These are phyloP conservation scores for Chamaea fasciata DNA, from an alignment of 2,113 vertebrate genomes.

Conservation along the genomic window DNA sequence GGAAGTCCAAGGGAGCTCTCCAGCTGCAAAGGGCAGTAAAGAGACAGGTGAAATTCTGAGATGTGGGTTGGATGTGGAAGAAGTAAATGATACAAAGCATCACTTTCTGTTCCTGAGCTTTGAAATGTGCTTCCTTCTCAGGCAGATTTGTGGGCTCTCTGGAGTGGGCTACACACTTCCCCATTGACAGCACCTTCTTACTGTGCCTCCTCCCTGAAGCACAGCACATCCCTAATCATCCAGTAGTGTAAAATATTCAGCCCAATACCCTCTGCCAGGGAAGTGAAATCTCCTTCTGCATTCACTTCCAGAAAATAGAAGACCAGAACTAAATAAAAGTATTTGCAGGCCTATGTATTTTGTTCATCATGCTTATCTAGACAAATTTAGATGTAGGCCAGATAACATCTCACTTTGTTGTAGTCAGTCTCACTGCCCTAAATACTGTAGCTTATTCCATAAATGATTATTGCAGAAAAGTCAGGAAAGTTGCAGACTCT, in stretches of 20 bases:
- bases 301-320: neutral
- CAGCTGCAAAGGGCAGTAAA: neutral
- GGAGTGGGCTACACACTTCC: neutral
- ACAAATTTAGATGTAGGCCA: slow-evolving; percentile 21
- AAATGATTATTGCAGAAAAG: neutral
- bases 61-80: neutral
- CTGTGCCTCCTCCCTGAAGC: neutral
- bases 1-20: neutral
- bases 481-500: neutral
- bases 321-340: neutral
- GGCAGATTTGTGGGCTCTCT: neutral
- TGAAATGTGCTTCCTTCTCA: neutral
- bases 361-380: neutral
- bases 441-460: neutral
- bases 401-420: neutral
- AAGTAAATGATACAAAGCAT: neutral
- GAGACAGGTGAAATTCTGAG: neutral
- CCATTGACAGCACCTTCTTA: neutral
- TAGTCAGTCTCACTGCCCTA: neutral
- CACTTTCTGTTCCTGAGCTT: neutral
- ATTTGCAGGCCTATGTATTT: neutral
- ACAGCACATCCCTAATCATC: neutral
- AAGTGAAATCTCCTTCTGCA: neutral
- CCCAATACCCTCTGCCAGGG: neutral
- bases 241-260: neutral